Conservation (phyloP, 2,888 invertebrate genomes). For the Drosophila diplacantha region DNA sequence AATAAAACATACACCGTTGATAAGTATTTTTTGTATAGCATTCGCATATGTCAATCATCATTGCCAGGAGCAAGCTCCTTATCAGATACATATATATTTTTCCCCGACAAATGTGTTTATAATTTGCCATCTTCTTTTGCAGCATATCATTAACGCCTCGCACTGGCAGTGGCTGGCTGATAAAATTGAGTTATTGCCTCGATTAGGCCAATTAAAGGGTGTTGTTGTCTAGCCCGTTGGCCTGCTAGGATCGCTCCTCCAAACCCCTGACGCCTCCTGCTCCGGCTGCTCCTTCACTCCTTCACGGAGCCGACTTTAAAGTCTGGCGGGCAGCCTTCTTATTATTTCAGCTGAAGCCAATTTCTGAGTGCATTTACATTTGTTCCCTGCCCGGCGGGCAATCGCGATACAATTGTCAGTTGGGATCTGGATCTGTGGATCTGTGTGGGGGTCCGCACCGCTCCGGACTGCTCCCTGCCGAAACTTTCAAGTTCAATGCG, state of each 20-base stretch:
- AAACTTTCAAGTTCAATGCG: constrained; percentile 64
- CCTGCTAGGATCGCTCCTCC: constrained; percentile 7
- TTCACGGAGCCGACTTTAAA: constrained; percentile 1
- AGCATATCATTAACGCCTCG: constrained; percentile 49
- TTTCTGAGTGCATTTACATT: constrained; percentile 42
- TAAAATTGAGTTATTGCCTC: constrained; percentile 70
- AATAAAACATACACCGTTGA: background rate
- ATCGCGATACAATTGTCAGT: constrained; percentile 70
- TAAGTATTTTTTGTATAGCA: background rate
- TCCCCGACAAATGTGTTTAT: constrained; percentile 5
- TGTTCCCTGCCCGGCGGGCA: constrained; percentile 60
- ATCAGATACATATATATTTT: constrained; percentile 7
- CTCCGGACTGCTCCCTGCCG: constrained; percentile 13
- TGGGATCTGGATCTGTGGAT: constrained; percentile 30
- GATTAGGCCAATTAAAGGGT: constrained; percentile 68
- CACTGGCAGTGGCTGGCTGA: constrained; percentile 43
- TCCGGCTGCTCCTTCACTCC: background rate
- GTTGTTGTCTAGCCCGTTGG: constrained; percentile 34
- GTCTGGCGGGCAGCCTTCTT: constrained; percentile 23
- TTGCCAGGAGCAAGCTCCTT: background rate
- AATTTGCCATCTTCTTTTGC: constrained; percentile 19
- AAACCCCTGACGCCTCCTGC: background rate
- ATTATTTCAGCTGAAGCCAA: constrained; percentile 41
- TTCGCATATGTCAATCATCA: constrained; percentile 17
- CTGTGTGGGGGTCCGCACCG: constrained; percentile 12